A percentile compares a stretch with the other conserved stretches of the same genome.
These are phyloP conservation scores for Dromococcyx pavoninus DNA, from an alignment of 2,797 vertebrate genomes.

Conservation along the genomic window DNA sequence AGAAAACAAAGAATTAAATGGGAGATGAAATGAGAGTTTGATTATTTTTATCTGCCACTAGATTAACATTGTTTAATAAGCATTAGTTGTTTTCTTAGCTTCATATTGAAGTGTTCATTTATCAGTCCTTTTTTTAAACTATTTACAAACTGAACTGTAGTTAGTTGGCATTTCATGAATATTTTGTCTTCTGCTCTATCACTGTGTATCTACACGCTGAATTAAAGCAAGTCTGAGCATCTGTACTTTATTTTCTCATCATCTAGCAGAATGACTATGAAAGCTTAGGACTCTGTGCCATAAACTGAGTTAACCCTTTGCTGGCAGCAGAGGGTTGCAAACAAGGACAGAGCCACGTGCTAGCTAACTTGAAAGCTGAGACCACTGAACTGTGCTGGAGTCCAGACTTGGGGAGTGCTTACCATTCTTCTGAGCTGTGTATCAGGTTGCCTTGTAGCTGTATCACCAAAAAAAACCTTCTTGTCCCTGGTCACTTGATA, in stretches of 20 bases:
- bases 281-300: neutral
- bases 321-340: neutral
- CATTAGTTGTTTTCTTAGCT: neutral
- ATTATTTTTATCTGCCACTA: neutral
- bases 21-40: neutral
- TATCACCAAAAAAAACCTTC: neutral
- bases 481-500: neutral
- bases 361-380: neutral
- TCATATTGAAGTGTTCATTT: neutral
- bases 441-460: neutral
- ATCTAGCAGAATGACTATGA: neutral
- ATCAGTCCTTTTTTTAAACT: neutral
- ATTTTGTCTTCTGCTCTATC: neutral
- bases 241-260: neutral
- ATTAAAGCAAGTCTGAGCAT: neutral
- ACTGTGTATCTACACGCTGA: neutral
- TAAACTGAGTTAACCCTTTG: neutral
- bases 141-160: neutral
- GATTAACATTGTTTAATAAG: neutral
- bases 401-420: neutral
- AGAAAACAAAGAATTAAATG: neutral
- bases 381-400: neutral
- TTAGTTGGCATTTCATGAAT: neutral
- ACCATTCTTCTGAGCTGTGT: neutral
- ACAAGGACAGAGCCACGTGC: neutral